Evolutionary conservation across 2,888 invertebrate genomes (phyloP).

Genomic region (Macrosiphum euphorbiae): DNA sequence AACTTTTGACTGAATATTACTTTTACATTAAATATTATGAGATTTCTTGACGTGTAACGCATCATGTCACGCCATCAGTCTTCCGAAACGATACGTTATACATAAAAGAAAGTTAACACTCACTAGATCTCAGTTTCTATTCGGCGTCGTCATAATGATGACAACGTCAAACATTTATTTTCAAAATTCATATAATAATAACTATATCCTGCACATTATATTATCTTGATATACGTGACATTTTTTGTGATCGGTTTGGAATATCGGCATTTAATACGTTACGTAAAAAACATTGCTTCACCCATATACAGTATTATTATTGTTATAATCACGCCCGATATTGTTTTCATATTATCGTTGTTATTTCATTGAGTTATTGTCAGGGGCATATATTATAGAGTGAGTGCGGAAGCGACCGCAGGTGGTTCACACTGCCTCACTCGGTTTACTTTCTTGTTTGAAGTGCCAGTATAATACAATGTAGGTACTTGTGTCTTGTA

Average conservation of each 20-base stretch:
- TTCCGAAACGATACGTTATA: background rate
- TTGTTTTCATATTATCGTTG: background rate
- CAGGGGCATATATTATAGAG: background rate
- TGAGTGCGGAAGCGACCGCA: background rate
- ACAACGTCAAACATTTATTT: background rate
- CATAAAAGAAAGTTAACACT: background rate
- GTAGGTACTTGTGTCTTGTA: too few species aligned
- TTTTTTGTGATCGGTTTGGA: background rate
- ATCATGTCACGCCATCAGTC: background rate
- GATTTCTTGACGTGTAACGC: background rate
- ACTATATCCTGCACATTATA: background rate
- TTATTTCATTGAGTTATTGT: background rate
- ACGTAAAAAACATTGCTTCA: background rate
- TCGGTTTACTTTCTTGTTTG: background rate
- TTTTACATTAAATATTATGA: background rate
- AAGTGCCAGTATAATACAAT: too few species aligned
- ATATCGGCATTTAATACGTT: background rate
- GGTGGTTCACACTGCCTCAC: background rate
- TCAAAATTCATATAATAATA: background rate
- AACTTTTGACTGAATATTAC: background rate
- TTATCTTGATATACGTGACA: background rate
- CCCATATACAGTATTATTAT: background rate
- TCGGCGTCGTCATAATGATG: background rate
- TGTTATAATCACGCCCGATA: background rate
- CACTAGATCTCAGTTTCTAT: background rate